Evolutionary conservation across 1,140 invertebrate species (phyloP).

Genomic region (Vollenhovia emeryi): DNA sequence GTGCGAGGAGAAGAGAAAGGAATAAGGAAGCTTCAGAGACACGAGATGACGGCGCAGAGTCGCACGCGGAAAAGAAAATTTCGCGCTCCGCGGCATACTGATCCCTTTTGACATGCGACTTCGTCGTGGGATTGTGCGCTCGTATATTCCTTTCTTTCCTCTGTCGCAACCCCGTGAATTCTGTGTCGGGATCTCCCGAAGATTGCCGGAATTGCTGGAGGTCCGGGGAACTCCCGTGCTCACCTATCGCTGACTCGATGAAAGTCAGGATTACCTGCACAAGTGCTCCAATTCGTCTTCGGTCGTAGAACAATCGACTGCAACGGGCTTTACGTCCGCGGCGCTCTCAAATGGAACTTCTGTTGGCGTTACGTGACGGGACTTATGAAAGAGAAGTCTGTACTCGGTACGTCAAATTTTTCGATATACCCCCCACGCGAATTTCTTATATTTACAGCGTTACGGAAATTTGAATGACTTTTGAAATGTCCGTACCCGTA

Average conservation of each 20-base stretch:
- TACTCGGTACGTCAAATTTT: slow-evolving; percentile 43
- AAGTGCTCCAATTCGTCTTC: slow-evolving; percentile 59
- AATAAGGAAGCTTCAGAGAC: slow-evolving; percentile 43
- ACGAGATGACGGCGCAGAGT: slow-evolving; percentile 5
- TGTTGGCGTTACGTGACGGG: slow-evolving; percentile 51
- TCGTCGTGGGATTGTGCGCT: slow-evolving; percentile 41
- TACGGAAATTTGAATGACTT: not conserved
- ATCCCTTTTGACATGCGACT: slow-evolving; percentile 61
- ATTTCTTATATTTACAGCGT: slow-evolving; percentile 8
- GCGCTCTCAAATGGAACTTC: slow-evolving; percentile 40
- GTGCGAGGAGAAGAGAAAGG: slow-evolving; percentile 58
- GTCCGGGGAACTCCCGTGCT: slow-evolving; percentile 15
- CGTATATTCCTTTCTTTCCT: slow-evolving; percentile 32
- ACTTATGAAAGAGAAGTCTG: slow-evolving; percentile 13
- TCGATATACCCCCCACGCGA: not conserved
- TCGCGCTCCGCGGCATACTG: slow-evolving; percentile 56
- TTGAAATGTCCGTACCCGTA: not conserved
- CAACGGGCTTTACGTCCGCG: slow-evolving; percentile 43
- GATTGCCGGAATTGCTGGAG: slow-evolving; percentile 15
- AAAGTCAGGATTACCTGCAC: slow-evolving; percentile 59
- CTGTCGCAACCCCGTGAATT: slow-evolving; percentile 42
- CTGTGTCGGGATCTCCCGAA: slow-evolving; percentile 19
- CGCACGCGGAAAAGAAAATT: slow-evolving; percentile 39
- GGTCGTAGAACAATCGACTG: slow-evolving; percentile 57
- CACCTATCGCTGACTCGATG: slow-evolving; percentile 58